Percentiles rank a stretch among this genome's conserved stretches.
These are phyloP conservation scores for Papilio protenor DNA, from an alignment of 2,888 invertebrate species.

Conservation along the genomic window DNA sequence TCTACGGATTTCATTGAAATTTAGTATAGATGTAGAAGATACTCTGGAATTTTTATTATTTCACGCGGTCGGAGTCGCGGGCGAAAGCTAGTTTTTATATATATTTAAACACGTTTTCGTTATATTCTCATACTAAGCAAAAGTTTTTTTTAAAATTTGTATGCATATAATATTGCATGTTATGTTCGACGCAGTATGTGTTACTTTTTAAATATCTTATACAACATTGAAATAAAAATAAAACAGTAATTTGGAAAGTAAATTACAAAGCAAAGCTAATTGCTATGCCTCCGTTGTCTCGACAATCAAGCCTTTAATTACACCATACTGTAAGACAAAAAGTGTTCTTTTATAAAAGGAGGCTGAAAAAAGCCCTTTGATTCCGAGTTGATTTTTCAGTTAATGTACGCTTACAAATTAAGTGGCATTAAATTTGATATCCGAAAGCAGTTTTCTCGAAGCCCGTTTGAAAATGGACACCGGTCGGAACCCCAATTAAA, in stretches of 20 bases:
- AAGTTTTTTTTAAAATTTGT: too few relatives aligned
- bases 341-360: constrained; percentile 16
- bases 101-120: too few relatives aligned
- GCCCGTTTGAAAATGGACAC: constrained; percentile 55
- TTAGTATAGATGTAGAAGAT: too few relatives aligned
- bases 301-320: constrained; percentile 22
- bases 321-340: constrained; percentile 16
- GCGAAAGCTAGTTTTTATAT: too few relatives aligned
- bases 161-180: too few relatives aligned
- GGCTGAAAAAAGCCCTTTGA: constrained; percentile 16
- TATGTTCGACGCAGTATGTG: too few relatives aligned
- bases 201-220: too few relatives aligned
- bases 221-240: neutral
- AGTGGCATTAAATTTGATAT: constrained; percentile 49
- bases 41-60: too few relatives aligned
- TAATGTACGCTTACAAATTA: constrained; percentile 46
- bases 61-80: too few relatives aligned
- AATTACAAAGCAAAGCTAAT: constrained; percentile 23
- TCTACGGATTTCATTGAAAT: too few relatives aligned
- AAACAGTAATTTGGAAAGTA: neutral
- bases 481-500: constrained; percentile 65
- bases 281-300: neutral
- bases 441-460: constrained; percentile 49
- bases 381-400: constrained; percentile 20
- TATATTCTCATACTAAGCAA: too few relatives aligned